A percentile compares a stretch with the other conserved stretches of the same genome.
Evolutionary conservation across 1,140 invertebrate species (phyloP).

Genomic region (Aphidius gifuensis): DNA sequence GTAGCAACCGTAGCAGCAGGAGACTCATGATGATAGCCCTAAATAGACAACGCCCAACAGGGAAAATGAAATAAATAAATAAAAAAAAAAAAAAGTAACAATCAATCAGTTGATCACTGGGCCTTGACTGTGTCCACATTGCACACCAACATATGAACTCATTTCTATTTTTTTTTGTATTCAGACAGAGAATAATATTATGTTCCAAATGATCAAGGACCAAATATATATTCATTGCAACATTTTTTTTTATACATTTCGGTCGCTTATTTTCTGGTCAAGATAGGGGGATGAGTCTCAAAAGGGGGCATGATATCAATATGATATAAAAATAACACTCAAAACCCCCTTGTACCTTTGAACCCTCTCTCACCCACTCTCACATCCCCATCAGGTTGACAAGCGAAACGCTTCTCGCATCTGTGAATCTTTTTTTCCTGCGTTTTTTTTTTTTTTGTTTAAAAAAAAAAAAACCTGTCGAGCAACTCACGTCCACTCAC

Average conservation of each 20-base stretch:
- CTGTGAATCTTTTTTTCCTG: slow-evolving; percentile 15
- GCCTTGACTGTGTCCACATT: slow-evolving; percentile 57
- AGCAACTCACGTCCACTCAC: too few species aligned
- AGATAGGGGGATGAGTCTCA: slow-evolving; percentile 15
- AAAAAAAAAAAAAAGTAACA: slow-evolving; percentile 34
- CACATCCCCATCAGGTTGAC: not conserved
- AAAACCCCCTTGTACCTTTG: too few species aligned
- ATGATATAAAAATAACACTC: too few species aligned
- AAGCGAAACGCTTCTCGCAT: slow-evolving; percentile 14
- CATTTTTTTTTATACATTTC: slow-evolving; percentile 10
- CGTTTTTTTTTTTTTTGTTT: not conserved
- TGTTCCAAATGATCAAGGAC: slow-evolving; percentile 1
- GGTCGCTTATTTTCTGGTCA: slow-evolving; percentile 5
- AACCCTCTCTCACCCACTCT: too few species aligned
- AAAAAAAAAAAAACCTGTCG: not conserved
- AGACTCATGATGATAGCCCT: slow-evolving; percentile 47
- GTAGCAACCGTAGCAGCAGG: not conserved
- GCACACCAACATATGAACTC: slow-evolving; percentile 35
- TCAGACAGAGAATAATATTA: not conserved
- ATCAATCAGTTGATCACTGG: slow-evolving; percentile 55
- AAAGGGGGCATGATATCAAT: not conserved
- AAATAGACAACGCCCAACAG: slow-evolving; percentile 47
- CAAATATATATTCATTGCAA: slow-evolving; percentile 16
- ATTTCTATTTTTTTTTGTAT: slow-evolving; percentile 22
- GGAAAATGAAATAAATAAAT: too few species aligned